Percentiles rank a stretch among this genome's conserved stretches.
These are phyloP conservation scores for Chrysocyon brachyurus DNA, from an alignment of 2,797 vertebrate species.

Conservation along the genomic window DNA sequence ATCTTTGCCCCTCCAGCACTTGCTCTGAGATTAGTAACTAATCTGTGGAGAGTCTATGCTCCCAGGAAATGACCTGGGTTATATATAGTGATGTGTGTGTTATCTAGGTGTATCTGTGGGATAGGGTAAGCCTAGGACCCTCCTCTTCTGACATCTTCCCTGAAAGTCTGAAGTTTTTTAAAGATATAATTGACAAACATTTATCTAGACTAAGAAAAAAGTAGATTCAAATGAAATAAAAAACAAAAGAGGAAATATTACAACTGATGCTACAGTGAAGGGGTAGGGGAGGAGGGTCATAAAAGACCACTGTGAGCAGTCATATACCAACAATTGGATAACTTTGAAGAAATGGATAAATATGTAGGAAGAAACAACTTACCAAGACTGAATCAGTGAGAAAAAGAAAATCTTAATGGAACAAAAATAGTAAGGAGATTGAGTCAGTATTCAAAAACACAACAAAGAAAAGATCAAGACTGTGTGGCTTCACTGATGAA, in stretches of 20 bases:
- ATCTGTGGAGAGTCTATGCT: not conserved
- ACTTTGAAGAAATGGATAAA: conserved; percentile 2
- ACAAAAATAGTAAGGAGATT: not conserved
- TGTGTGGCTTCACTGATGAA: not conserved
- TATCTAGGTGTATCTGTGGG: not conserved
- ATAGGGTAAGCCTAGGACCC: not conserved
- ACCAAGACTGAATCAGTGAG: not conserved
- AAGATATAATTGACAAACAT: not conserved
- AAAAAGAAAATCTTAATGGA: not conserved
- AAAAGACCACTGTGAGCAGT: not conserved
- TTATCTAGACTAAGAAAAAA: not conserved
- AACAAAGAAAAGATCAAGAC: not conserved
- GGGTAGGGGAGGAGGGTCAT: not conserved
- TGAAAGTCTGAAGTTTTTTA: not conserved
- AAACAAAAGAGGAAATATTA: not conserved
- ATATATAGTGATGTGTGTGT: not conserved
- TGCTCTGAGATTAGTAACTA: not conserved
- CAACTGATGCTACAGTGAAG: not conserved
- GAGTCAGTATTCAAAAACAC: not conserved
- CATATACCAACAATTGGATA: not conserved
- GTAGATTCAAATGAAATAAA: not conserved
- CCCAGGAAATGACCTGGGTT: not conserved
- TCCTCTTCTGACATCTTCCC: not conserved
- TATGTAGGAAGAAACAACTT: not conserved
- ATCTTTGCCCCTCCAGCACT: not conserved